Percentiles rank a stretch among this genome's conserved stretches.
These are phyloP conservation scores for Paraescarpia echinospica DNA, from an alignment of 1,140 invertebrate genomes.

Conservation along the genomic window DNA sequence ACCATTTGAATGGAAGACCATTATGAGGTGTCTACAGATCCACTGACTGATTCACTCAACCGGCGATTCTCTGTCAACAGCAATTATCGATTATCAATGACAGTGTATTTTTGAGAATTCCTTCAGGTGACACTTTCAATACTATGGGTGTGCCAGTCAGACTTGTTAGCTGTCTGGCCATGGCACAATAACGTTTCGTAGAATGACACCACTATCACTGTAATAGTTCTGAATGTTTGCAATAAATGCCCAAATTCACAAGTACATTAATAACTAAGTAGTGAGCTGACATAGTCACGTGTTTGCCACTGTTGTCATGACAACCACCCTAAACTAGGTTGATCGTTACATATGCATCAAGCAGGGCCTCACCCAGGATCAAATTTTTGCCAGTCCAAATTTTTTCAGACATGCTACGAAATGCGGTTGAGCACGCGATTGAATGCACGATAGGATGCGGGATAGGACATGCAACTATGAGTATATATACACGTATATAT, in stretches of 20 bases:
- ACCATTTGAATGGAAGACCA: not conserved
- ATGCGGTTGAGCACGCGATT: no score
- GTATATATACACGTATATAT: no score
- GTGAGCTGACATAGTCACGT: not conserved
- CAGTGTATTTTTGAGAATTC: no score
- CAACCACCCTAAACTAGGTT: not conserved
- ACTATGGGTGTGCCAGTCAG: not conserved
- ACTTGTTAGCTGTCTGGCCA: not conserved
- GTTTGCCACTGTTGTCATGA: not conserved
- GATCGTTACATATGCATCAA: no score
- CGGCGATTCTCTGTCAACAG: no score
- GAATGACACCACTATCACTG: not conserved
- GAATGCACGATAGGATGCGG: no score
- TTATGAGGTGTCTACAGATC: not conserved
- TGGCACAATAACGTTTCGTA: not conserved
- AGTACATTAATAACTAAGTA: conserved; percentile 2
- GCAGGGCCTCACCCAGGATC: no score
- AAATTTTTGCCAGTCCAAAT: no score
- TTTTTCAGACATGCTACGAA: no score
- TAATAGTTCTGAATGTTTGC: not conserved
- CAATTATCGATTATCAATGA: no score
- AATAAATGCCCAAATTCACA: not conserved
- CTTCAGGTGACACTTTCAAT: not conserved
- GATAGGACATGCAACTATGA: no score
- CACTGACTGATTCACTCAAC: not conserved